phyloP scores from a whole-genome alignment of 2,888 invertebrate genomes.

The Drosophila putrida region DNA sequence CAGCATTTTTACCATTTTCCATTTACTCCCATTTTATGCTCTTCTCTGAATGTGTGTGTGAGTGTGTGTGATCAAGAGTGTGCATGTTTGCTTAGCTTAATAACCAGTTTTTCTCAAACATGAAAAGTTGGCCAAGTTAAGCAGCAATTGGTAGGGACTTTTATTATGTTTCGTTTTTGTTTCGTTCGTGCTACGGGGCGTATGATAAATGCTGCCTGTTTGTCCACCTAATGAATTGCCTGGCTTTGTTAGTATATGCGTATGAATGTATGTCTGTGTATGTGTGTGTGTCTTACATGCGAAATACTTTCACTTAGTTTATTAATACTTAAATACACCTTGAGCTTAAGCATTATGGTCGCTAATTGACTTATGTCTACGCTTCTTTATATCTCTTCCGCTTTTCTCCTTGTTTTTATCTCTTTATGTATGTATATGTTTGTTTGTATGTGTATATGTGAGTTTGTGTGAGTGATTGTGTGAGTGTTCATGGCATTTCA shows the following conservation, averaged over 20 bases:
- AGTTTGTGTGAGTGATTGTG: conserved; percentile 7
- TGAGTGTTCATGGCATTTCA: conserved; percentile 68
- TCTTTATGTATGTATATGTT: conserved; percentile 1
- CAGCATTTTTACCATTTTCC: conserved; percentile 12
- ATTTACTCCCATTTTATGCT: conserved; percentile 8
- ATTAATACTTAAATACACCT: conserved; percentile 80
- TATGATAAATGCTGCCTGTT: conserved; percentile 69
- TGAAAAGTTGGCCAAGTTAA: conserved; percentile 78
- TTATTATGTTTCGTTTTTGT: conserved; percentile 48
- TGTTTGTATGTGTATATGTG: neutral
- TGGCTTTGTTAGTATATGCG: conserved; percentile 4
- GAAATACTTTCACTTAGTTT: conserved; percentile 70
- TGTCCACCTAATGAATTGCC: conserved; percentile 66
- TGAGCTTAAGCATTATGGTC: conserved; percentile 67
- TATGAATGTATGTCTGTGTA: conserved; percentile 4
- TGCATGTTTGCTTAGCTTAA: conserved; percentile 72
- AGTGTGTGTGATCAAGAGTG: conserved; percentile 18
- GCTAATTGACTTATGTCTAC: conserved; percentile 75
- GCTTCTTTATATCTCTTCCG: conserved; percentile 34
- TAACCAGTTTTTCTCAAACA: conserved; percentile 76
- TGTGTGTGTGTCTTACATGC: conserved; percentile 44
- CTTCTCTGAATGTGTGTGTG: conserved; percentile 17
- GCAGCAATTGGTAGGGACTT: conserved; percentile 60
- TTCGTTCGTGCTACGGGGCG: conserved; percentile 46
- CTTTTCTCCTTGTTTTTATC: conserved; percentile 33